These are phyloP conservation scores for Drosophila lowei DNA, from an alignment of 1,140 invertebrate genomes.

Conservation along the genomic window DNA sequence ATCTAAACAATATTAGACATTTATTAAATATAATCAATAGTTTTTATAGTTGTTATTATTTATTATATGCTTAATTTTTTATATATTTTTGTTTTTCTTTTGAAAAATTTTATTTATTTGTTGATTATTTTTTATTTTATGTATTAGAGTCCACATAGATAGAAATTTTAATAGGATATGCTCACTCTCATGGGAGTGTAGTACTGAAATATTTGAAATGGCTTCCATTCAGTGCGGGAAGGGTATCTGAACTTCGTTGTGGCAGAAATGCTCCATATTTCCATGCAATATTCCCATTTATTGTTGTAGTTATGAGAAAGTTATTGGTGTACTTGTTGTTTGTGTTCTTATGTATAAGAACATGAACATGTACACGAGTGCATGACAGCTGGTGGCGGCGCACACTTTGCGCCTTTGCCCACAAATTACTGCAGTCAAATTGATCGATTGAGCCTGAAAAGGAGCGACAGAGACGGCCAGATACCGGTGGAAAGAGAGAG, in stretches of 20 bases:
- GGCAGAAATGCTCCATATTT: not conserved
- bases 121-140: too few species aligned
- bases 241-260: slow-evolving; percentile 16
- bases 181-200: too few species aligned
- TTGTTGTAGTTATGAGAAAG: slow-evolving; percentile 35
- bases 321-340: slow-evolving; percentile 21
- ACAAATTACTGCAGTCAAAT: slow-evolving; percentile 81
- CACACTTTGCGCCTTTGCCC: slow-evolving; percentile 72
- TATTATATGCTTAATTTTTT: not conserved
- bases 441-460: slow-evolving; percentile 70
- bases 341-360: not conserved
- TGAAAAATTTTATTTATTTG: too few species aligned
- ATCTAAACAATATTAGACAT: too few species aligned
- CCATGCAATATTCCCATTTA: slow-evolving; percentile 28
- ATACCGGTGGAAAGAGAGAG: slow-evolving; percentile 7
- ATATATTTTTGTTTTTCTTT: slow-evolving; percentile 4
- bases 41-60: too few species aligned
- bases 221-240: not conserved
- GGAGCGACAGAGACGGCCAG: slow-evolving; percentile 30
- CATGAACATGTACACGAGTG: slow-evolving; percentile 27
- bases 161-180: too few species aligned
- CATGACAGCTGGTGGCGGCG: slow-evolving; percentile 64
- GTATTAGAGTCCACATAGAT: too few species aligned
- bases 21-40: too few species aligned
- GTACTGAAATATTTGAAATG: too few species aligned